Evolutionary conservation across 2,888 invertebrate genomes (phyloP), one percentile per base, ranked within the genome.

Genomic region (Branchipolynoe longqiensis): DNA sequence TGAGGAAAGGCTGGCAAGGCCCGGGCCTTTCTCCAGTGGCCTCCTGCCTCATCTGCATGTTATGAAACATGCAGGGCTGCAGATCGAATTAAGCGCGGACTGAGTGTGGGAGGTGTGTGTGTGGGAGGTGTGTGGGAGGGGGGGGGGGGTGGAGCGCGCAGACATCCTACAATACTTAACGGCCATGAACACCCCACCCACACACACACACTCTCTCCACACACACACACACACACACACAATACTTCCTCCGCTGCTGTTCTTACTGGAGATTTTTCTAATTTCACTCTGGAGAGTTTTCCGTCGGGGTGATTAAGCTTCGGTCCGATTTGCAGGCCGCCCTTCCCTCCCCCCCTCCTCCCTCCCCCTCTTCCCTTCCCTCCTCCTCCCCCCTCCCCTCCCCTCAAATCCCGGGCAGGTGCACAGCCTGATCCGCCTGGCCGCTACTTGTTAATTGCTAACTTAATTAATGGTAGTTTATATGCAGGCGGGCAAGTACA

Each of bases 371-470:
- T n/a, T n/a, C n/a, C n/a, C n/a, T n/a, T n/a, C n/a, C n/a, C n/a
- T n/a, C n/a, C n/a, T n/a, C n/a, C n/a, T n/a, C n/a, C n/a, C n/a
- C n/a, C n/a, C n/a, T n/a, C n/a, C n/a, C n/a, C n/a, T n/a, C n/a
- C n/a, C n/a, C n/a, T 25, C 48, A 14, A 14, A 48, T 6, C 41
- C n/a, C 41, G 28, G 28, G 78, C 78, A 78, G 78, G 78, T 78
- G 78, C 78, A 41, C 8, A n/a, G 31, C 25, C n/a, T n/a, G 28
- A 48, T 48, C 78, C 6, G 48, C 78, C n/a, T 14, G 22, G 78
- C 48, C 78, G n/a, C 48, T n/a, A 78, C 48, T 78, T 78, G 78
- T 78, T 78, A 78, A 78, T 78, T 78, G 78, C 78, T 78, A 78
- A 78, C 78, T 78, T 78, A 78, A 78, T 78, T 78, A 78, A 54